A percentile compares a stretch with the other conserved stretches of the same genome.
phyloP scores from a whole-genome alignment of 2,113 vertebrate genomes.

The Sclerurus mexicanus region DNA sequence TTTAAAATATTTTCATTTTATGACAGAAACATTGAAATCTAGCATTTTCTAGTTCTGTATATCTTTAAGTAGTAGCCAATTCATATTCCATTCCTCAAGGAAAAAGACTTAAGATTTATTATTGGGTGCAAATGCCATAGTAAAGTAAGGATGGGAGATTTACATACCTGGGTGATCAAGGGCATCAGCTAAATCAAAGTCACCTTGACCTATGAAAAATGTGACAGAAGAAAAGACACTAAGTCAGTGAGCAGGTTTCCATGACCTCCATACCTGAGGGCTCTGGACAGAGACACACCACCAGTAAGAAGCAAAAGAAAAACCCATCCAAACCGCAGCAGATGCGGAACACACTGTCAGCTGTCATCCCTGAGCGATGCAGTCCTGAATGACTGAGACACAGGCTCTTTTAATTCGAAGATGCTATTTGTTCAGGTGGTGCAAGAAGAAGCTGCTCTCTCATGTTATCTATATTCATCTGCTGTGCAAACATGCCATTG shows the following conservation, averaged over 20 bases:
- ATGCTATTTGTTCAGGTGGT: neutral
- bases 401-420: neutral
- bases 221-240: neutral
- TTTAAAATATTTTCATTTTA: neutral
- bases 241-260: neutral
- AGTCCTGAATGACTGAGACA: neutral
- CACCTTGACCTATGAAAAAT: slow-evolving; percentile 55
- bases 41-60: neutral
- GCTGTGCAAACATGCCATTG: neutral
- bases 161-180: slow-evolving; percentile 63
- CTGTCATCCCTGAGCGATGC: rapidly evolving
- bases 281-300: neutral
- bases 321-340: neutral
- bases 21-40: neutral
- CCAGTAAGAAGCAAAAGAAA: neutral
- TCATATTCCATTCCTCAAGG: neutral
- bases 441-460: neutral
- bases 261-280: neutral
- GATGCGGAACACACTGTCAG: neutral
- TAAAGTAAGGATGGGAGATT: neutral
- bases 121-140: neutral
- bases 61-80: neutral
- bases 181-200: slow-evolving; percentile 73
- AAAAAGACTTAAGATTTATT: neutral
- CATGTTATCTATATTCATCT: rapidly evolving